Percentiles rank a stretch among this genome's conserved stretches.
Evolutionary conservation across 2,113 vertebrate species (phyloP).

Genomic region (Erythrolamprus reginae): DNA sequence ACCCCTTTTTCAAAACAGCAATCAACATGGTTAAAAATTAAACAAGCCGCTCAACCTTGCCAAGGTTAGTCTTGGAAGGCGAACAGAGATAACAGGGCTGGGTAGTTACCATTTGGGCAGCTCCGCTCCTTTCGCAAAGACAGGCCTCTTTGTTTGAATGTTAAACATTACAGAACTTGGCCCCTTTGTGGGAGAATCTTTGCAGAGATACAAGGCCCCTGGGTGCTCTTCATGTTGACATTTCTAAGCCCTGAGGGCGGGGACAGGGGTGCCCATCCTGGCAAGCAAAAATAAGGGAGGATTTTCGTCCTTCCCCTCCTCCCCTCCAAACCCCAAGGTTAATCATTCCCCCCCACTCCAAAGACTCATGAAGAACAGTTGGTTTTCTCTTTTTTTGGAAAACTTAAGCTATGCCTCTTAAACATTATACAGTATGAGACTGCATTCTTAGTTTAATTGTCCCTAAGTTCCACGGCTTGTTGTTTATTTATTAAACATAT

Average conservation of each 20-base stretch:
- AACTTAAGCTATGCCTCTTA: not conserved
- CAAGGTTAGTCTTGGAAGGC: not conserved
- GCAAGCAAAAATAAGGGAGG: not conserved
- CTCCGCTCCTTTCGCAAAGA: not conserved
- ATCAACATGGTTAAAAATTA: constrained; percentile 25
- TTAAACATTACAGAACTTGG: constrained; percentile 29
- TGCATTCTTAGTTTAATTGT: not conserved
- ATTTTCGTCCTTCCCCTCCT: not conserved
- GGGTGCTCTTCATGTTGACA: not conserved
- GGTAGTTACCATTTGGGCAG: constrained; percentile 13
- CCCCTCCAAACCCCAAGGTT: not conserved
- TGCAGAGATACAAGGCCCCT: not conserved
- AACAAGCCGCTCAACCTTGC: constrained; percentile 8
- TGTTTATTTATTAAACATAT: not conserved
- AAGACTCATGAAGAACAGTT: not conserved
- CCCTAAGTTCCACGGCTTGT: not conserved
- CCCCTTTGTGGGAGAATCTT: constrained; percentile 16
- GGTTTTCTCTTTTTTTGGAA: not conserved
- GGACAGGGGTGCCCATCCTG: not conserved
- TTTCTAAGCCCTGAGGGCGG: not conserved
- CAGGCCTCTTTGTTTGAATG: constrained; percentile 20
- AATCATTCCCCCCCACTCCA: not conserved
- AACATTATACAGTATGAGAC: not conserved
- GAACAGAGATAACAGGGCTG: constrained; percentile 17
- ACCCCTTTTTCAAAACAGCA: not conserved